phyloP scores from a whole-genome alignment of 2,113 vertebrate genomes.

The Misgurnus anguillicaudatus region DNA sequence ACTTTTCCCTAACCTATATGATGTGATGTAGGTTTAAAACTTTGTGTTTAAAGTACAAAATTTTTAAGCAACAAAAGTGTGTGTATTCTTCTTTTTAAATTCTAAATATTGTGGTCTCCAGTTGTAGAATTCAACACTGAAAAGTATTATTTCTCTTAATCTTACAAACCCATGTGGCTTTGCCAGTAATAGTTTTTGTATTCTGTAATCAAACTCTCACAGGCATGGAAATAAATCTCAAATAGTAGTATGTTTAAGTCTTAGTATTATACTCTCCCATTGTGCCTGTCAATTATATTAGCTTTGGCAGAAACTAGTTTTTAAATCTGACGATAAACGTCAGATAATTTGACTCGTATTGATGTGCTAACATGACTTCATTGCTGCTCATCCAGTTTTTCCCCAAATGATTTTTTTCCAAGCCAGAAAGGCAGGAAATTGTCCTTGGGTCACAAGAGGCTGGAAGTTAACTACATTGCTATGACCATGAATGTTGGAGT shows the following conservation, averaged over 20 bases:
- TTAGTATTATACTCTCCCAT: neutral
- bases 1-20: no score
- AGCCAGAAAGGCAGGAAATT: neutral
- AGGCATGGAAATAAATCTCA: neutral
- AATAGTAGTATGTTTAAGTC: constrained; percentile 9
- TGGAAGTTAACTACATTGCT: neutral
- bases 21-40: no score
- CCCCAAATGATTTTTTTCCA: constrained; percentile 19
- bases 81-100: no score
- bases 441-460: neutral
- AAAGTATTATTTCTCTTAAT: neutral
- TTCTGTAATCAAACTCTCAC: neutral
- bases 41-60: no score
- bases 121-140: no score
- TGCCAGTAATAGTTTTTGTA: neutral
- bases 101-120: no score
- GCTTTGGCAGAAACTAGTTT: constrained; percentile 29
- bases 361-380: constrained; percentile 37
- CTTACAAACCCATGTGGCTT: neutral
- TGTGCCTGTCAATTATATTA: constrained; percentile 25
- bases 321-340: neutral
- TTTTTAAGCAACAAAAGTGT: no score
- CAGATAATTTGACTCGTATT: constrained; percentile 20
- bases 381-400: constrained; percentile 16
- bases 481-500: constrained; percentile 9